Percentiles rank a stretch among this genome's conserved stretches.
Evolutionary conservation across 2,113 vertebrate genomes (phyloP).

Genomic region (Lynx canadensis): DNA sequence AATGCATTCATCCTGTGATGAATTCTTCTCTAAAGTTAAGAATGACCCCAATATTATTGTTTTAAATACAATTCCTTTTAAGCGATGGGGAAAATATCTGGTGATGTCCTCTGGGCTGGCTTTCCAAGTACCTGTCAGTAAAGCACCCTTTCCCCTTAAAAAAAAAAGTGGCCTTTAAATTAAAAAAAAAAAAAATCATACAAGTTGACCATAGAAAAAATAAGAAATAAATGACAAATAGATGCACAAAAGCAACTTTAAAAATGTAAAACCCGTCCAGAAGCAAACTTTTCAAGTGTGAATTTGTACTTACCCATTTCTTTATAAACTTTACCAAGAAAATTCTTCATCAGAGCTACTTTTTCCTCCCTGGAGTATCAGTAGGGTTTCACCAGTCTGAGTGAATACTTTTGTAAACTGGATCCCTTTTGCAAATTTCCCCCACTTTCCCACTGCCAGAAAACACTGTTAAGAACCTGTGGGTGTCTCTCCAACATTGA

Average conservation of each 20-base stretch:
- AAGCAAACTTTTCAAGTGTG: not conserved
- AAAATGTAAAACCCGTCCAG: not conserved
- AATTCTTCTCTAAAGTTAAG: slow-evolving; percentile 25
- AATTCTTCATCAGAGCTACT: not conserved
- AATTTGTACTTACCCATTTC: not conserved
- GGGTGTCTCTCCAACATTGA: not conserved
- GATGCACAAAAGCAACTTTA: not conserved
- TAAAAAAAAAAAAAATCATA: not conserved
- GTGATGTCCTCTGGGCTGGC: not conserved
- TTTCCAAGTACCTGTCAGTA: slow-evolving; percentile 30
- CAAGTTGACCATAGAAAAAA: not conserved
- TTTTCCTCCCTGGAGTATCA: not conserved
- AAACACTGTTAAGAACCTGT: not conserved
- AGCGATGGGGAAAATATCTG: slow-evolving; percentile 11
- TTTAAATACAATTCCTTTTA: not conserved
- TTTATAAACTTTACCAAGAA: not conserved
- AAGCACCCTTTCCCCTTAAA: not conserved
- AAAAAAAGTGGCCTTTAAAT: not conserved
- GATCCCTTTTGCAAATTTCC: not conserved
- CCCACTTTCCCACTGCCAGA: not conserved
- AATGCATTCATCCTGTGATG: not conserved
- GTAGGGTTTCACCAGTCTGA: not conserved
- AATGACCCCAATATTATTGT: not conserved
- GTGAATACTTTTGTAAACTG: slow-evolving; percentile 5
- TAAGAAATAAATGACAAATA: not conserved